Conservation (phyloP, 1,140 invertebrate species). For the Temnothorax longispinosus region DNA sequence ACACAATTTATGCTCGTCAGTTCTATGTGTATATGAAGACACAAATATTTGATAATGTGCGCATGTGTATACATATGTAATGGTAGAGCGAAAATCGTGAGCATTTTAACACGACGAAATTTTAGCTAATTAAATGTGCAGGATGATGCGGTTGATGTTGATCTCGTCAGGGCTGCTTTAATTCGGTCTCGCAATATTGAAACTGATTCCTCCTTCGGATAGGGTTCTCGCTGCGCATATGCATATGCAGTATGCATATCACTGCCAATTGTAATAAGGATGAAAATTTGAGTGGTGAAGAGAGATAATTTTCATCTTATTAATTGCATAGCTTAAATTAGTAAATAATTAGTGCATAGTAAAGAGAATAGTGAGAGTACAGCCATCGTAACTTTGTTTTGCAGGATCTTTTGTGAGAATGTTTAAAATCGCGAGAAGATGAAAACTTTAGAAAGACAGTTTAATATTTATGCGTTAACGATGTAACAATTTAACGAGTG, state of each 20-base stretch:
- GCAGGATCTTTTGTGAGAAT: not conserved
- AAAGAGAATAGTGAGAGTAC: not conserved
- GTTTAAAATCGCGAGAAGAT: not conserved
- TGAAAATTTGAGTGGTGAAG: not conserved
- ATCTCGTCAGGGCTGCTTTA: constrained; percentile 14
- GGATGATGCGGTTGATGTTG: not conserved
- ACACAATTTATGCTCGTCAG: not conserved
- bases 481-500: not conserved
- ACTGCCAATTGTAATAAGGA: not conserved
- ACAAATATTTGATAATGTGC: constrained; percentile 38
- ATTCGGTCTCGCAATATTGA: constrained; percentile 24
- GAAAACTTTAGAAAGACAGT: not conserved
- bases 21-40: not conserved
- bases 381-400: not conserved
- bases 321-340: constrained; percentile 14
- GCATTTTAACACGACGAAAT: constrained; percentile 37
- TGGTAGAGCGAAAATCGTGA: not conserved
- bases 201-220: constrained; percentile 12
- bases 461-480: not conserved
- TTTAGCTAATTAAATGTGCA: constrained; percentile 47
- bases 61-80: not conserved
- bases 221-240: not conserved
- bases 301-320: not conserved
- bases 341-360: not conserved
- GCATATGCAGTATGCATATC: not conserved